Evolutionary conservation across 2,113 vertebrate species (phyloP).

Genomic region (Trogon surrucura): DNA sequence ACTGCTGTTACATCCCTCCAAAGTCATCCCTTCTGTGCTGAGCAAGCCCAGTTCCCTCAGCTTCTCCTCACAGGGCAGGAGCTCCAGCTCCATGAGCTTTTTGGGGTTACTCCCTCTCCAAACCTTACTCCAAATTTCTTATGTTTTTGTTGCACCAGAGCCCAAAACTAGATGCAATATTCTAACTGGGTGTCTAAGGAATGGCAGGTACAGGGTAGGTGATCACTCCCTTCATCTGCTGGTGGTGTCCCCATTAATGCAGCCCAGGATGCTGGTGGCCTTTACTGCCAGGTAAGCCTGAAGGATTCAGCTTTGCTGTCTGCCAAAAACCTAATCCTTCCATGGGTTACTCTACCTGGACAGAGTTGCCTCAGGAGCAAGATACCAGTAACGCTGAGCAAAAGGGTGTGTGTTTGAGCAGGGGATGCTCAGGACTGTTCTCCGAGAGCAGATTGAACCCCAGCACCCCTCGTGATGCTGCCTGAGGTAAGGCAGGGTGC

Average conservation of each 20-base stretch:
- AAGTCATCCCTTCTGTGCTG: background rate
- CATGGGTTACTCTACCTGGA: background rate
- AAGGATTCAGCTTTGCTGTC: background rate
- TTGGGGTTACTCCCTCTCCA: background rate
- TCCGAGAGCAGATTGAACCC: background rate
- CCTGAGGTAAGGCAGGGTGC: background rate
- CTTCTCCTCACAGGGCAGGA: background rate
- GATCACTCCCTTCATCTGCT: background rate
- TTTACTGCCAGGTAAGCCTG: background rate
- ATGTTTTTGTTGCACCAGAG: background rate
- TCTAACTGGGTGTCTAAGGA: background rate
- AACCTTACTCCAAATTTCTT: background rate
- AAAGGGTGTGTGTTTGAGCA: background rate
- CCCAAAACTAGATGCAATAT: background rate
- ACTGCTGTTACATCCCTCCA: background rate
- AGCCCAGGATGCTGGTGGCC: background rate
- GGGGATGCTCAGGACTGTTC: background rate
- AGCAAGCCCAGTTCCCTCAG: background rate
- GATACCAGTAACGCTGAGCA: background rate
- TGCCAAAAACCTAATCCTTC: background rate
- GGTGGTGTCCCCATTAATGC: background rate
- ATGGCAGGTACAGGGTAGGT: background rate
- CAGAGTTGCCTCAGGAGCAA: background rate
- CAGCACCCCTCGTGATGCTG: rapidly evolving
- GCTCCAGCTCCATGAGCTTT: background rate